Percentiles rank a stretch among this genome's conserved stretches.
These are phyloP conservation scores for Synergus umbraculus DNA, from an alignment of 2,888 invertebrate species.

Conservation along the genomic window DNA sequence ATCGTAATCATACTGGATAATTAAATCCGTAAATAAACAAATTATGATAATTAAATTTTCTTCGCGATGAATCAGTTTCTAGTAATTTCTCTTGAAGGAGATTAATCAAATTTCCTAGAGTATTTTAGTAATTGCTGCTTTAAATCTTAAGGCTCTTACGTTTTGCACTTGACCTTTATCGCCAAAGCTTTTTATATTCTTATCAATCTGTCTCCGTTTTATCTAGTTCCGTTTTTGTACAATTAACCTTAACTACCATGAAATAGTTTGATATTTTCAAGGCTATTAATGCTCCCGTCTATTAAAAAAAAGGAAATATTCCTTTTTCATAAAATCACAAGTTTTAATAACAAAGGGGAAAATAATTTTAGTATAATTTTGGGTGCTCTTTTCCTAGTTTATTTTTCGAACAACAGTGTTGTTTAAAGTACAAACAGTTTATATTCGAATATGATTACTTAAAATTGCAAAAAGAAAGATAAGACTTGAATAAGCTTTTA, in stretches of 20 bases:
- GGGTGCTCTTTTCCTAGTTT: neutral
- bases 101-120: neutral
- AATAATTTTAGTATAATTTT: neutral
- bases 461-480: neutral
- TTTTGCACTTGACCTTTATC: constrained; percentile 25
- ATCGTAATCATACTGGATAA: too few species aligned
- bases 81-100: neutral
- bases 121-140: neutral
- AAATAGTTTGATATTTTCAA: neutral
- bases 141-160: neutral
- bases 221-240: constrained; percentile 4
- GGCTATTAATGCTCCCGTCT: neutral
- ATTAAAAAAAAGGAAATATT: neutral
- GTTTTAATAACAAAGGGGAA: neutral
- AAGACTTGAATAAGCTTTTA: neutral
- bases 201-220: constrained; percentile 30
- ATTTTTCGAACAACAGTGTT: neutral
- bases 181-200: constrained; percentile 23
- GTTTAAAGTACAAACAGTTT: neutral
- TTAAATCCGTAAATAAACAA: neutral
- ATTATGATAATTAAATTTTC: neutral
- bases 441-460: neutral
- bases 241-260: neutral
- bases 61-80: neutral
- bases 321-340: neutral